Base-by-base conservation (phyloP, 2,888 invertebrate genomes). In the Drosophila pseudotalamancana region DNA sequence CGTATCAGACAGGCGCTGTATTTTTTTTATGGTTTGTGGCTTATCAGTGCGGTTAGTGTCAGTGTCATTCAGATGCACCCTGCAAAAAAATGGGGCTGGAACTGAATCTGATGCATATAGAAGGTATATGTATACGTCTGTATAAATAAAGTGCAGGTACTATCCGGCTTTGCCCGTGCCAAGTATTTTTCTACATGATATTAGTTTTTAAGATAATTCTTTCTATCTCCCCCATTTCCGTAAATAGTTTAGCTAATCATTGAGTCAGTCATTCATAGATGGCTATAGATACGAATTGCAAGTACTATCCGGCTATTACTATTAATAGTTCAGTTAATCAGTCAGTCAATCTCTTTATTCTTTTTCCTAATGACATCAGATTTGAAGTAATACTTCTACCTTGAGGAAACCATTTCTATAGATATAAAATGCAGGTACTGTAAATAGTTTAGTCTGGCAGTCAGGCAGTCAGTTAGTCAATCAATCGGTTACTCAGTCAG, bases 51-150 rank as follows among this genome's bases (percentile, higher is more conserved):
- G 23, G 50, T 31, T 48, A 63, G 75, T 55, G 59, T 84, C 85
- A 75, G 68, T 43, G 59, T 42, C 61, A 66, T 46, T 69, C 57
- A 70, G 77, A 70, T 81, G 87, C 77, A 86, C 87, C 68, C 72
- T 67, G 84, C 67, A 70, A 72, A 85, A 72, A 84, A 82, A 67
- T 72, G 70, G 79, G 78, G 70, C 72, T 74, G 66, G 60, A 50
- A 1, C 25, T 50, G 34, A 23, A 34, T 45, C 53, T 37, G 12
- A 39, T 31, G 16, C 19, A 46, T 37, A 32, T 31, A 53, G 32
- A 39, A 42, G 23, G 21, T 27, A 27, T 12, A 16, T 12, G 16
- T n/a, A 49, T 19, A 0, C 4, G 18, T 6, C 18, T 42, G 12
- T 35, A 34, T 40, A 9, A 3, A n/a, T 9, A 5, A 8, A 9